Conservation (phyloP, 2,888 invertebrate genomes). For the Cosmorhoe ocellata region DNA sequence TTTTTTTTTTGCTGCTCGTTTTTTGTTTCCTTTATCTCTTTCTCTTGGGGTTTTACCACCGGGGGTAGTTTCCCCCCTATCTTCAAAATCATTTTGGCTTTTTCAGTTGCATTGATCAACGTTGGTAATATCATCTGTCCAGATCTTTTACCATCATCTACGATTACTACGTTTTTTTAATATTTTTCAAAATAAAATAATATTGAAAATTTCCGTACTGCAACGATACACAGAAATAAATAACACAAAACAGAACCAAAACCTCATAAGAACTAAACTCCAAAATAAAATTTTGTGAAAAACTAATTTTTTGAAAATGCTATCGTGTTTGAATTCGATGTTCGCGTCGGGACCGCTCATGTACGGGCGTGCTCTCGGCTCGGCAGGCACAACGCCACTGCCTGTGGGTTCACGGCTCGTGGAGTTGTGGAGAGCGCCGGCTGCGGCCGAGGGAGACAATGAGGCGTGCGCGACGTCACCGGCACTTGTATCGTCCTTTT, state of each 20-base stretch:
- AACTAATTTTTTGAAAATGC: constrained; percentile 32
- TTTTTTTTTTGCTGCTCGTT: constrained; percentile 57
- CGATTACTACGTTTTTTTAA: constrained; percentile 9
- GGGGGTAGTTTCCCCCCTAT: constrained; percentile 67
- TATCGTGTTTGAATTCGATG: constrained; percentile 69
- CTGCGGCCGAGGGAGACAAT: constrained; percentile 45
- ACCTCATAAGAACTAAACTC: constrained; percentile 11
- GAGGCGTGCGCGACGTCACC: constrained; percentile 47
- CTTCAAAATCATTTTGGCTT: constrained; percentile 68
- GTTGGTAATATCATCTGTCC: constrained; percentile 41
- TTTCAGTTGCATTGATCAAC: constrained; percentile 31
- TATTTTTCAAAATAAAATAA: constrained; percentile 1
- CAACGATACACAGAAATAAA: constrained; percentile 22
- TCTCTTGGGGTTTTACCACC: constrained; percentile 47
- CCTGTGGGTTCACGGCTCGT: constrained; percentile 31
- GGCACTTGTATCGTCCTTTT: constrained; percentile 23
- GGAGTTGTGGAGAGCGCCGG: constrained; percentile 39
- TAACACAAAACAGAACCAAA: constrained; percentile 20
- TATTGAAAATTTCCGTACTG: not conserved
- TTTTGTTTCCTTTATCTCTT: constrained; percentile 47
- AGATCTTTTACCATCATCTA: constrained; percentile 35
- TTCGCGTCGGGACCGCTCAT: constrained; percentile 27
- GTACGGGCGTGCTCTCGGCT: constrained; percentile 48
- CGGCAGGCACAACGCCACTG: constrained; percentile 71
- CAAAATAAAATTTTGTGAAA: constrained; percentile 9